phyloP scores from a whole-genome alignment of 2,888 invertebrate genomes.

The Lottia scabra region DNA sequence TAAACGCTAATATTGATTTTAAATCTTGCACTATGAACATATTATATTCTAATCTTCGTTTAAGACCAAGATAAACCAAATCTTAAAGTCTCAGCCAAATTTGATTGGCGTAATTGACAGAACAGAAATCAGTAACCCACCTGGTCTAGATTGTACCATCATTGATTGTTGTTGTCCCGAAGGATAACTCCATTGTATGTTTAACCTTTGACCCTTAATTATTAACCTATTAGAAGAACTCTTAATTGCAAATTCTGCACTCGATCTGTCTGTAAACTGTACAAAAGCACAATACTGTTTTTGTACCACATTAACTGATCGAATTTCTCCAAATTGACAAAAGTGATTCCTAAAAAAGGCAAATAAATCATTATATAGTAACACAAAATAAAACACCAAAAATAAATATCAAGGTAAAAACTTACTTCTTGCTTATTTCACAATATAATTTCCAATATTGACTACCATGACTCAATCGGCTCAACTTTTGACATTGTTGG shows the following conservation, averaged over 20 bases:
- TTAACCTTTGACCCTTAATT: constrained; percentile 81
- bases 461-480: too few species aligned
- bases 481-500: too few species aligned
- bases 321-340: constrained; percentile 98
- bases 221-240: constrained; percentile 91
- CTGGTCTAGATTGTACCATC: constrained; percentile 79
- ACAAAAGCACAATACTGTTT: constrained; percentile 95
- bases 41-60: too few species aligned
- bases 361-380: background rate
- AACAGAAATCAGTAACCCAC: constrained; percentile 38
- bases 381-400: too few species aligned
- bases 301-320: constrained; percentile 90
- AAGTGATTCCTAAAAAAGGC: constrained; percentile 83
- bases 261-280: constrained; percentile 89
- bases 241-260: constrained; percentile 86
- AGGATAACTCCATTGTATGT: constrained; percentile 99
- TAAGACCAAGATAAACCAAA: too few species aligned
- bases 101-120: too few species aligned
- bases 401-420: too few species aligned
- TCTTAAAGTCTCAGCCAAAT: too few species aligned
- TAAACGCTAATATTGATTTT: too few species aligned
- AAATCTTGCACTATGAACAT: too few species aligned
- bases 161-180: constrained; percentile 76
- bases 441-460: too few species aligned
- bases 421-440: too few species aligned